Conservation (phyloP, 2,888 invertebrate species). For the Drosophila falleni region DNA sequence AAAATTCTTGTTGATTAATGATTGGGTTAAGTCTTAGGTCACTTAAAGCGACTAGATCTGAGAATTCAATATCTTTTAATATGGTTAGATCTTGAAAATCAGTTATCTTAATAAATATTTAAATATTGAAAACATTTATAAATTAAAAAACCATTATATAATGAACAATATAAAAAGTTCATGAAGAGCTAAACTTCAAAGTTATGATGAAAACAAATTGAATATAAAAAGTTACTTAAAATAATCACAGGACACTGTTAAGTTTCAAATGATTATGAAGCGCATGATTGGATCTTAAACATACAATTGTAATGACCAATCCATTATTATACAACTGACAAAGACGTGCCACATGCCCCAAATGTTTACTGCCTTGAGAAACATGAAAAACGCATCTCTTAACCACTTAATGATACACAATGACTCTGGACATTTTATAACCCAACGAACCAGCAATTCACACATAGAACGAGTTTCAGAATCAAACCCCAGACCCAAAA, state of each 20-base stretch:
- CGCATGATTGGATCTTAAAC: constrained; percentile 18
- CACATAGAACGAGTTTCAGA: constrained; percentile 2
- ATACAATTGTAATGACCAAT: constrained; percentile 47
- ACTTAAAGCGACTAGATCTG: too few species aligned
- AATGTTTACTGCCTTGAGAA: constrained; percentile 34
- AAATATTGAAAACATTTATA: background rate
- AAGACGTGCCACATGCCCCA: constrained; percentile 43
- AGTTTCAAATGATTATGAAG: background rate
- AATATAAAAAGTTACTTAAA: background rate
- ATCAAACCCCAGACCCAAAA: constrained; percentile 7
- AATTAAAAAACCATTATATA: background rate
- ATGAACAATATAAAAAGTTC: background rate
- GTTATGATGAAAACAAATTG: background rate
- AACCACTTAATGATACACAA: constrained; percentile 50
- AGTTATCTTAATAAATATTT: too few species aligned
- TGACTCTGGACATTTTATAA: constrained; percentile 47
- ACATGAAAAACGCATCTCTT: constrained; percentile 72
- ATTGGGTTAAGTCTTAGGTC: too few species aligned
- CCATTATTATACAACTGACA: constrained; percentile 38
- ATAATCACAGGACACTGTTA: background rate
- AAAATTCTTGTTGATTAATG: too few species aligned
- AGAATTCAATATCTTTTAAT: too few species aligned
- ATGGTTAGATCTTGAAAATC: too few species aligned
- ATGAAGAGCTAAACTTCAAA: background rate
- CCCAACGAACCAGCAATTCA: constrained; percentile 16